Evolutionary conservation across 2,888 invertebrate species (phyloP), one percentile per base, ranked within the genome.

Genomic region (Molanna angustata): DNA sequence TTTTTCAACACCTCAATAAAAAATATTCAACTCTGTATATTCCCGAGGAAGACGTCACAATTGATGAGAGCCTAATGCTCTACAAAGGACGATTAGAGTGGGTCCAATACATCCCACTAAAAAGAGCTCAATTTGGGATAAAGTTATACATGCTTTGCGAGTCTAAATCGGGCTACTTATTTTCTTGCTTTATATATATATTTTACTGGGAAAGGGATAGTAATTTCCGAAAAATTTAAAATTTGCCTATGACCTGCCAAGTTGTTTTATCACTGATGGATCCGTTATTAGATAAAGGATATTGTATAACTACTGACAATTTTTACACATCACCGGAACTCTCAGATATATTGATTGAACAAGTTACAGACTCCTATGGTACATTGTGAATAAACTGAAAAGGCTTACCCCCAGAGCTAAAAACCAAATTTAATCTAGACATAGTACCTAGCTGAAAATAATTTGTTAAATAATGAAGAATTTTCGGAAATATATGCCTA

Each of bases 21-120:
- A 41, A 51, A 46, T 17, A 43, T 14, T 41, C 9, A 7, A 7
- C 35, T 7, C 4, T 13, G 13, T 7, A 46, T 21, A 58, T 41
- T 20, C 58, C 57, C 0, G 58, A 59, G 19, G 33, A 42, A 35
- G 52, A 60, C 21, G 22, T 58, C 18, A 57, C 49, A 3, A 54
- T 60, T 43, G 59, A 60, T 48, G 58, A 60, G 40, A 60, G 61
- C 42, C 27, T 60, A 17, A 49, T 61, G 46, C 45, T 59, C 9
- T 60, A 44, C 39, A 58, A 57, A 53, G 60, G 59, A 22, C 31
- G 61, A 17, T 33, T 60, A 32, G 40, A 48, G 9, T 61, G 56
- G 40, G 14, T 27, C 4, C 49, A 49, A 19, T 49, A 41, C 41
- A 49, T 49, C 11, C 41, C 41, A 37, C 16, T 41, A 17, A 49